Evolutionary conservation across 2,797 vertebrate species (phyloP).

Genomic region (Manis javanica): DNA sequence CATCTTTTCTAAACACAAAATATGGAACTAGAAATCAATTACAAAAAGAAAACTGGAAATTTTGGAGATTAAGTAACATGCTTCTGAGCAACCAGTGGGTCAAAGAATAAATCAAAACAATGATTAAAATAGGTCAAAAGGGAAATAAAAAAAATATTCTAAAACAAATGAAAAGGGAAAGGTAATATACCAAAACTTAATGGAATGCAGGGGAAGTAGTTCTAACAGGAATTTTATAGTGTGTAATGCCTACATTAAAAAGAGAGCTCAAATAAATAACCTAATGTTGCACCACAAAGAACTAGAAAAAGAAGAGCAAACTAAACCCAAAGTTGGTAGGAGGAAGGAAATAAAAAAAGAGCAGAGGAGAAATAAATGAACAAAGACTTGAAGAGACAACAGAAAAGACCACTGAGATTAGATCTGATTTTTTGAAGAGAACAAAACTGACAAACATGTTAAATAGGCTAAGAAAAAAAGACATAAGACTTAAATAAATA

Average conservation of each 20-base stretch:
- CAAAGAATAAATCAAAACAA: neutral
- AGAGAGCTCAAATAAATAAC: neutral
- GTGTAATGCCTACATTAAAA: neutral
- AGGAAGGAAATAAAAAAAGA: neutral
- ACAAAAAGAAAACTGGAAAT: neutral
- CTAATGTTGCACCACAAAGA: neutral
- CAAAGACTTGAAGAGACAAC: too few species aligned
- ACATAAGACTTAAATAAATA: too few species aligned
- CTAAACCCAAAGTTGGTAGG: neutral
- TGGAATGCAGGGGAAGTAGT: neutral
- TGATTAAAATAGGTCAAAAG: neutral
- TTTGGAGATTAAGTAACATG: neutral
- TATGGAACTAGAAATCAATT: neutral
- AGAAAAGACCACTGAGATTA: too few species aligned
- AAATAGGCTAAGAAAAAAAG: too few species aligned
- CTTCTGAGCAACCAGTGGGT: neutral
- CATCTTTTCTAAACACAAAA: neutral
- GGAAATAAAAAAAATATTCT: neutral
- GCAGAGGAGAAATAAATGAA: neutral
- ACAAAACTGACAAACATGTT: too few species aligned
- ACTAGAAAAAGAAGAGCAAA: neutral
- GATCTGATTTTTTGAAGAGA: too few species aligned
- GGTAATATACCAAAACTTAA: neutral
- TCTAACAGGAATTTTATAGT: neutral
- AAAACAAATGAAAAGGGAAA: neutral